phyloP scores from a whole-genome alignment of 2,113 vertebrate genomes.

The Rissa tridactyla region DNA sequence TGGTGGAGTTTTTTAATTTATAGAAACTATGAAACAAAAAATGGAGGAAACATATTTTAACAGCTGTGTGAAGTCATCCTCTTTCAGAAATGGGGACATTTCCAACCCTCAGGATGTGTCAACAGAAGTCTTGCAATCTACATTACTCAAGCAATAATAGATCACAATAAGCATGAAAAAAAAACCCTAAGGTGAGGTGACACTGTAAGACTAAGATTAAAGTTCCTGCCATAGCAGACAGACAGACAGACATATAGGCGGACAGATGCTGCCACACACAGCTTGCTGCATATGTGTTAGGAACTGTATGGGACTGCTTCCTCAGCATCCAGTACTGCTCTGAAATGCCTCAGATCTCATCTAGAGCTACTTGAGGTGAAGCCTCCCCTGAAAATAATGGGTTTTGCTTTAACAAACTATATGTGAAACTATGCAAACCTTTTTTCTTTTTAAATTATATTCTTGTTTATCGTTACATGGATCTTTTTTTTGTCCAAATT shows the following conservation, averaged over 20 bases:
- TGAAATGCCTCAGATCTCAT: background rate
- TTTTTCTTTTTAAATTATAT: background rate
- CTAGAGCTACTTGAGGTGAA: background rate
- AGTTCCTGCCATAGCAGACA: background rate
- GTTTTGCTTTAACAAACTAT: background rate
- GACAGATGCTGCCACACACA: background rate
- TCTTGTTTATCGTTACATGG: background rate
- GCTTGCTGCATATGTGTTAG: background rate
- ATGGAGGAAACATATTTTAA: background rate
- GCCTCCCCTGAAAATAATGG: background rate
- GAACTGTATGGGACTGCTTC: too few species aligned
- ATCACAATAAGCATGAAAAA: background rate
- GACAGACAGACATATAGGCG: background rate
- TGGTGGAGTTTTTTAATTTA: background rate
- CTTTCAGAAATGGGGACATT: background rate
- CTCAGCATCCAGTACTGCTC: background rate
- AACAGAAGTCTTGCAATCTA: background rate
- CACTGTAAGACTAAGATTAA: background rate
- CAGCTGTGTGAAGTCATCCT: background rate
- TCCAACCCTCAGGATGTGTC: background rate
- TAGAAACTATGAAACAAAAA: background rate
- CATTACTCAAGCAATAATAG: background rate
- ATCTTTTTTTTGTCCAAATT: background rate
- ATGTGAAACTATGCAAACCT: background rate
- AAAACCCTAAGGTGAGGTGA: background rate